Percentiles rank a stretch among this genome's conserved stretches.
These are phyloP conservation scores for Spicauda simplicius DNA, from an alignment of 2,888 invertebrate genomes.

Conservation along the genomic window DNA sequence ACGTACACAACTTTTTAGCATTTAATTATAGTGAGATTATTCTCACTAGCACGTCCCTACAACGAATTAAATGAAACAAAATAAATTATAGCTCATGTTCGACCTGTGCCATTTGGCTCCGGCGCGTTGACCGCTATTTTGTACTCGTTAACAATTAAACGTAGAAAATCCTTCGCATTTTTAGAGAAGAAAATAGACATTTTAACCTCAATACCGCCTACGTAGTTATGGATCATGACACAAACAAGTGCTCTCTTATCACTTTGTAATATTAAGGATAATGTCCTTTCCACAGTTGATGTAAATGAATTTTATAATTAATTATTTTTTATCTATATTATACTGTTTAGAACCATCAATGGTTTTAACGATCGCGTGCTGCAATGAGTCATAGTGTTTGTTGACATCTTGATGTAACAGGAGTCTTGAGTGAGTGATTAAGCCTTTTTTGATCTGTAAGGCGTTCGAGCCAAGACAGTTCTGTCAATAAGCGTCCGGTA, in stretches of 20 bases:
- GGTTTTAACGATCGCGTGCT: constrained; percentile 1
- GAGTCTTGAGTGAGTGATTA: constrained; percentile 46
- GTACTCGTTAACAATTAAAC: constrained; percentile 13
- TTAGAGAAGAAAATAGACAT: constrained; percentile 30
- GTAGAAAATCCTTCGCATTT: constrained; percentile 20
- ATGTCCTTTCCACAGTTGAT: background rate
- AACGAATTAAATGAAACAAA: constrained; percentile 3
- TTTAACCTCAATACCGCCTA: constrained; percentile 30
- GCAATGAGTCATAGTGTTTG: constrained; percentile 24
- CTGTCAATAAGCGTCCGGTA: constrained; percentile 78
- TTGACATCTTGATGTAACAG: constrained; percentile 40
- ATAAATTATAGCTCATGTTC: background rate
- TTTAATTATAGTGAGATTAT: constrained; percentile 29
- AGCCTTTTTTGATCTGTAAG: constrained; percentile 63
- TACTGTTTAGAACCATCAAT: background rate
- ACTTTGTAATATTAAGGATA: background rate
- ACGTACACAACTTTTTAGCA: constrained; percentile 32
- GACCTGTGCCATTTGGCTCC: background rate
- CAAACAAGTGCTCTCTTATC: constrained; percentile 7
- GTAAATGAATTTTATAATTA: background rate
- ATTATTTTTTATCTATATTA: background rate
- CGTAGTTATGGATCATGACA: constrained; percentile 30
- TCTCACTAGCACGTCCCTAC: constrained; percentile 10
- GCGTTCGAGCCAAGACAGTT: constrained; percentile 74
- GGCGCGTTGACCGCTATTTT: constrained; percentile 3